Evolutionary conservation across 2,888 invertebrate genomes (phyloP).

Genomic region (Sisyra nigra): DNA sequence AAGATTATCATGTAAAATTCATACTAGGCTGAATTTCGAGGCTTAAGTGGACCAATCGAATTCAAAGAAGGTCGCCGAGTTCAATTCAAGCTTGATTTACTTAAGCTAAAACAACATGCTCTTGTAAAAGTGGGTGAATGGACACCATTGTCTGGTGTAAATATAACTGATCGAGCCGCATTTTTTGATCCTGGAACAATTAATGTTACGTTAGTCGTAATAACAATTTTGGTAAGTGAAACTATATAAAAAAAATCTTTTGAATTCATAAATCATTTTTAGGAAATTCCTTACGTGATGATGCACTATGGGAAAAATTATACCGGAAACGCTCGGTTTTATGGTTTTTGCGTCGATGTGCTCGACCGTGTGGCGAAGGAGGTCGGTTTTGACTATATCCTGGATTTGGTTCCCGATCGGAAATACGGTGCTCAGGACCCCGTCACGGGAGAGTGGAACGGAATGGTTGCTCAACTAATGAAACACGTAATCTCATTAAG

Average conservation of each 20-base stretch:
- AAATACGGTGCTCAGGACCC: constrained; percentile 47
- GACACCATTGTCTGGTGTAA: constrained; percentile 47
- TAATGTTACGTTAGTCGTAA: constrained; percentile 61
- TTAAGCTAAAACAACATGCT: constrained; percentile 56
- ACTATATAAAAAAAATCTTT: not conserved
- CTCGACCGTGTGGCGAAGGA: constrained; percentile 47
- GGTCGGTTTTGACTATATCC: constrained; percentile 52
- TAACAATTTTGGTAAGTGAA: constrained; percentile 52
- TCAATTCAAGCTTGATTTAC: constrained; percentile 56
- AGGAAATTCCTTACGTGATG: constrained; percentile 64
- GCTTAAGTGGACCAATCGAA: constrained; percentile 63
- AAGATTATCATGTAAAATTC: constrained; percentile 10
- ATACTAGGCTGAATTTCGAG: constrained; percentile 58
- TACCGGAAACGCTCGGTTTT: constrained; percentile 57
- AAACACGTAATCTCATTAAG: constrained; percentile 40
- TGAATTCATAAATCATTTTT: constrained; percentile 11
- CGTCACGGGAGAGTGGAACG: constrained; percentile 46
- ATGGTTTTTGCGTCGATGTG: constrained; percentile 66
- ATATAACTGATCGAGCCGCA: constrained; percentile 50
- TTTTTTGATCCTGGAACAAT: constrained; percentile 55
- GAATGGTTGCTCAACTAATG: constrained; percentile 53
- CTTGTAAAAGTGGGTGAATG: constrained; percentile 63
- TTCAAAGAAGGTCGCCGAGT: constrained; percentile 63
- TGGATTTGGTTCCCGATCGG: constrained; percentile 52
- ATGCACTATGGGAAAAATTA: constrained; percentile 50